phyloP scores from a whole-genome alignment of 2,888 invertebrate species.

The Dexiosoma caninum region DNA sequence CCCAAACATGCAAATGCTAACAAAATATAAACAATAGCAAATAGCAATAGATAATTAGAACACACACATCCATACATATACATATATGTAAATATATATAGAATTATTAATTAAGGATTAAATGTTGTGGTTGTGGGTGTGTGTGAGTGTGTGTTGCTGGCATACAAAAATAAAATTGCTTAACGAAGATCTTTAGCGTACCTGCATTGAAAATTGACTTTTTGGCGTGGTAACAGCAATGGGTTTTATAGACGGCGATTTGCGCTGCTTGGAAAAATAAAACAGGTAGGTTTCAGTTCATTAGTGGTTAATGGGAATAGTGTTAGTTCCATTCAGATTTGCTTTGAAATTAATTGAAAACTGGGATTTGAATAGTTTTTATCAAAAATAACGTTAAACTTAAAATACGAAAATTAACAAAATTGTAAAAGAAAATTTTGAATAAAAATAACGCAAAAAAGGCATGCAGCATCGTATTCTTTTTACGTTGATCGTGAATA shows the following conservation, averaged over 20 bases:
- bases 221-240: slow-evolving; percentile 71
- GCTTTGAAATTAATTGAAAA: slow-evolving; percentile 24
- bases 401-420: slow-evolving; percentile 10
- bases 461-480: slow-evolving; percentile 35
- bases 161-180: background rate
- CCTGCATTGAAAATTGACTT: slow-evolving; percentile 77
- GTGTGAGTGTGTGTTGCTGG: background rate
- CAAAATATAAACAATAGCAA: background rate
- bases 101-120: slow-evolving; percentile 14
- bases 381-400: background rate
- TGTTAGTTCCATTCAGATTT: slow-evolving; percentile 25
- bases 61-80: background rate
- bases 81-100: no score
- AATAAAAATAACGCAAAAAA: slow-evolving; percentile 12
- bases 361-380: background rate
- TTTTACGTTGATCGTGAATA: background rate
- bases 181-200: slow-evolving; percentile 67
- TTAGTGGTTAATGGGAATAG: slow-evolving; percentile 51
- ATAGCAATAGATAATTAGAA: background rate
- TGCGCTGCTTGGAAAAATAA: slow-evolving; percentile 72
- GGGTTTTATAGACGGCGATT: slow-evolving; percentile 73
- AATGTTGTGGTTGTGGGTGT: background rate
- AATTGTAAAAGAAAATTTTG: background rate
- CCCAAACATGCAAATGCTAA: background rate
- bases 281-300: slow-evolving; percentile 39